Evolutionary conservation across 2,797 vertebrate genomes (phyloP).

Genomic region (Esox lucius): DNA sequence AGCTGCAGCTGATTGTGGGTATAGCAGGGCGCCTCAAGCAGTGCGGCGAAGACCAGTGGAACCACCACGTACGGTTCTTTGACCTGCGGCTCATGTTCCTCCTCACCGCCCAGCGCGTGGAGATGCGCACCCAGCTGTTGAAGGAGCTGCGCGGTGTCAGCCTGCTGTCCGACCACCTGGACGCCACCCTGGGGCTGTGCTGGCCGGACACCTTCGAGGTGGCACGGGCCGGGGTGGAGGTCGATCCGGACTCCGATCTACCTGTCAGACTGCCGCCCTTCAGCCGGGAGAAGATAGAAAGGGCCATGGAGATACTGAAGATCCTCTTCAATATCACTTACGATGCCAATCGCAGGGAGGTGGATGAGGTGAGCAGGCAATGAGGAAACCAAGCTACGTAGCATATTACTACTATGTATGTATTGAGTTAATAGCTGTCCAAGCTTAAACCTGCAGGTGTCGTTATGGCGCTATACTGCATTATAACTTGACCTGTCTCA

Average conservation of each 20-base stretch:
- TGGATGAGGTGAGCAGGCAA: conserved; percentile 81
- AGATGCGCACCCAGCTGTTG: conserved; percentile 83
- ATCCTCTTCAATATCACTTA: conserved; percentile 95
- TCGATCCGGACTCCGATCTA: conserved; percentile 5
- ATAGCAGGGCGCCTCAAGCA: conserved; percentile 82
- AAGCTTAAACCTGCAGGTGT: no score
- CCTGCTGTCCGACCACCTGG: conserved; percentile 83
- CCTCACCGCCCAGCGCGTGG: conserved; percentile 84
- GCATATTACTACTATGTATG: neutral
- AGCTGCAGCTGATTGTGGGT: conserved; percentile 79
- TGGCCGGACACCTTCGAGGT: conserved; percentile 80
- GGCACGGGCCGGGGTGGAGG: conserved; percentile 58
- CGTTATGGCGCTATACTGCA: no score
- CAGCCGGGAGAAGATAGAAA: conserved; percentile 80
- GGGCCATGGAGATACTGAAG: conserved; percentile 91
- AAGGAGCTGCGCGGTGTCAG: conserved; percentile 83
- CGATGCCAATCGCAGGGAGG: conserved; percentile 78
- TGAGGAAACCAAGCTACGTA: conserved; percentile 2
- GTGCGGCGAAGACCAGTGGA: conserved; percentile 75
- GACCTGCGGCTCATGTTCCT: conserved; percentile 88
- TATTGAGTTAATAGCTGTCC: neutral
- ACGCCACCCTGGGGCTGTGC: conserved; percentile 76
- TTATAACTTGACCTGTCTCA: no score
- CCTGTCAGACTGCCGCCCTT: conserved; percentile 65
- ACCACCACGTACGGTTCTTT: conserved; percentile 86